Base-by-base conservation (phyloP, 2,888 invertebrate genomes). In the Diarsia dahlii region DNA sequence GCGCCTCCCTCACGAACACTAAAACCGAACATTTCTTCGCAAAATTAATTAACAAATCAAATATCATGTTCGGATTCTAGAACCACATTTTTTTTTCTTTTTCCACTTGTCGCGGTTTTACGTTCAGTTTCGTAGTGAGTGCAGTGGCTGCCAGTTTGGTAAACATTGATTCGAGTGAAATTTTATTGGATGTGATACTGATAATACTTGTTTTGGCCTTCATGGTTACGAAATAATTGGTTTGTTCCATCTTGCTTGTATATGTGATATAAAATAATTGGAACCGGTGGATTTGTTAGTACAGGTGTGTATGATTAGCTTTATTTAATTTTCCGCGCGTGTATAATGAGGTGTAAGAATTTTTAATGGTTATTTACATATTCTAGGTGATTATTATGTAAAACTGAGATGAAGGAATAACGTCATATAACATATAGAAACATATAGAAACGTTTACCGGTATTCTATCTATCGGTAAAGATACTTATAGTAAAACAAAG, bases 141-240 rank as follows among this genome's bases (percentile, higher is more conserved):
- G 54, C 60, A 12, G 46, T 71, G 65, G 34, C 18, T 48, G 45
- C 18, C 20, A 48, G 56, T 18, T 48, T 23, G 50, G 48, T 63
- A 20, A 72, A 74, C 39, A 60, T 28, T 64, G 66, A 76, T 58
- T 48, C 20, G 34, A 80, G 87, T 79, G 82, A 85, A 85, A 82
- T 85, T 84, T 79, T 70, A 85, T 81, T 79, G 76, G 52, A 71
- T 78, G 81, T 82, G 82, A 78, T 85, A 81, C 78, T 82, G 82
- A 78, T 85, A 81, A 78, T 75, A 78, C 60, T 65, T 46, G 62
- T 45, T 74, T 71, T 39, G 75, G 45, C 79, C 71, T 81, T 84
- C 80, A 74, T 70, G 73, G 73, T 68, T 77, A 78, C 68, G 15
- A 77, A 77, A 82, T 82, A 80, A 84, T 87, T 75, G 76, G 45